A percentile compares a stretch with the other conserved stretches of the same genome.
These are phyloP conservation scores for Eueremaeus valkanovi DNA, from an alignment of 2,888 invertebrate genomes.

Conservation along the genomic window DNA sequence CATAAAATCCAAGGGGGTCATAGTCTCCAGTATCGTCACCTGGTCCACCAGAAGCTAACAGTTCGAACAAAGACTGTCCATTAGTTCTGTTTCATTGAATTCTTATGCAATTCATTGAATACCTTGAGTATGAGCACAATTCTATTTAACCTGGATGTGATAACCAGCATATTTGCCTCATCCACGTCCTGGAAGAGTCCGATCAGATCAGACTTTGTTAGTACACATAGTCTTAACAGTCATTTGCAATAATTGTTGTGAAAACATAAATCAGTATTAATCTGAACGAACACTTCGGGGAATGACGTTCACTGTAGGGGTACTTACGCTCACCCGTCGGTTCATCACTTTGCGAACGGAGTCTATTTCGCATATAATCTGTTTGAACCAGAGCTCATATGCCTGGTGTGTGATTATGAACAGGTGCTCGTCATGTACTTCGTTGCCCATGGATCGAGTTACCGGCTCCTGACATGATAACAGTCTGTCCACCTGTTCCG, in stretches of 20 bases:
- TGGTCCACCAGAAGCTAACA: slow-evolving; percentile 92
- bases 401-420: slow-evolving; percentile 98
- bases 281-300: too few species aligned
- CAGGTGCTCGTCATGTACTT: slow-evolving; percentile 93
- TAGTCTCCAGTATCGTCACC: slow-evolving; percentile 94
- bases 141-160: slow-evolving; percentile 82
- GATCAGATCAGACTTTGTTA: neutral
- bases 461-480: slow-evolving; percentile 58
- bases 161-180: slow-evolving; percentile 86
- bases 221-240: neutral
- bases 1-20: slow-evolving; percentile 98
- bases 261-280: neutral
- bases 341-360: slow-evolving; percentile 77
- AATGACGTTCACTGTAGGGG: too few species aligned
- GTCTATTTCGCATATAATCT: slow-evolving; percentile 94
- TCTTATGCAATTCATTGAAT: slow-evolving; percentile 44
- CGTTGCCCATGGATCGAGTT: slow-evolving; percentile 50
- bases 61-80: neutral
- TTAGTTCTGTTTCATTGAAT: neutral
- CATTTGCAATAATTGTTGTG: neutral
- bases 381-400: slow-evolving; percentile 99
- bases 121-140: slow-evolving; percentile 89
- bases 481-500: slow-evolving; percentile 69
- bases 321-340: slow-evolving; percentile 54
- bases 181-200: slow-evolving; percentile 51